Evolutionary conservation across 2,797 vertebrate species (phyloP).

Genomic region (Cryptoprocta ferox): DNA sequence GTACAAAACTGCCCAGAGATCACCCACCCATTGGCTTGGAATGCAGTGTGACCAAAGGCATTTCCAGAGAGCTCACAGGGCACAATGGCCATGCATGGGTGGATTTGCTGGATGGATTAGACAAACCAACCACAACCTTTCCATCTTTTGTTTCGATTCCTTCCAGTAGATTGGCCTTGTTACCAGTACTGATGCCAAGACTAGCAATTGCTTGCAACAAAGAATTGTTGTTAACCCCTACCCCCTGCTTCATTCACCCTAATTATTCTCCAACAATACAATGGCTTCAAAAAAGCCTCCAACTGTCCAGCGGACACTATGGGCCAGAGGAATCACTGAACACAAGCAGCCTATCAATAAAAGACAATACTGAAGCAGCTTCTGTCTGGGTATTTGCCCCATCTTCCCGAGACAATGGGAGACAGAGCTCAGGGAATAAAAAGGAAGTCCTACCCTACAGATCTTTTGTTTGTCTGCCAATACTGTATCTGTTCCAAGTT

Average conservation of each 20-base stretch:
- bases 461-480: slow-evolving; percentile 69
- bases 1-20: slow-evolving; percentile 59
- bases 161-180: slow-evolving; percentile 78
- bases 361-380: slow-evolving; percentile 67
- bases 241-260: slow-evolving; percentile 76
- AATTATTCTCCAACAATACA: slow-evolving; percentile 80
- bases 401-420: slow-evolving; percentile 71
- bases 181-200: slow-evolving; percentile 78
- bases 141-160: slow-evolving; percentile 78
- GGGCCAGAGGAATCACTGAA: slow-evolving; percentile 66
- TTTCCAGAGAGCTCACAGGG: slow-evolving; percentile 69
- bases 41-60: slow-evolving; percentile 73
- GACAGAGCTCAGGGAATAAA: slow-evolving; percentile 63
- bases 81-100: slow-evolving; percentile 51
- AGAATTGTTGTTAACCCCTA: slow-evolving; percentile 81
- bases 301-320: slow-evolving; percentile 72
- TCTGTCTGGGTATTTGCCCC: slow-evolving; percentile 66
- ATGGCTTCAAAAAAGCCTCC: slow-evolving; percentile 79
- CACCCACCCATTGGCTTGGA: slow-evolving; percentile 63
- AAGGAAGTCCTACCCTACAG: slow-evolving; percentile 68
- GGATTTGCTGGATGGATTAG: slow-evolving; percentile 70
- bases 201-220: slow-evolving; percentile 75
- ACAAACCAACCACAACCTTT: slow-evolving; percentile 77
- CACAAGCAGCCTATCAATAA: slow-evolving; percentile 63
- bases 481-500: slow-evolving; percentile 69